phyloP scores from a whole-genome alignment of 2,113 vertebrate species.

The Gadus macrocephalus region DNA sequence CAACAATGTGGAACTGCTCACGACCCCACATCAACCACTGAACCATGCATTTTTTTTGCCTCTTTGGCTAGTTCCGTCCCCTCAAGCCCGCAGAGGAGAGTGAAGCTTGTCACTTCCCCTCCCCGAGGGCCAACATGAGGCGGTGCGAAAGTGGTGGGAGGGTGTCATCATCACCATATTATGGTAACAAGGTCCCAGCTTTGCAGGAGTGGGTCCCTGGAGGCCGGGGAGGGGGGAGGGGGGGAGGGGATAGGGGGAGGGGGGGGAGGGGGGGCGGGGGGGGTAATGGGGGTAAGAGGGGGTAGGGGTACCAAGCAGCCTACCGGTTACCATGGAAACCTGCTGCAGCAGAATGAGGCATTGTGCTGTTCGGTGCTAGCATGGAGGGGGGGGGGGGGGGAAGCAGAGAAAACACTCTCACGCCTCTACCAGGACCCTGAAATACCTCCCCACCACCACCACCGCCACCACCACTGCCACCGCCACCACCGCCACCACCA shows the following conservation, averaged over 20 bases:
- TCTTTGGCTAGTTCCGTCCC: too few species aligned
- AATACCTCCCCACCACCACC: conserved; percentile 27
- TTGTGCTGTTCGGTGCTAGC: conserved; percentile 33
- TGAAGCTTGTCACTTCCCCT: not conserved
- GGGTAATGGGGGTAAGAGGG: not conserved
- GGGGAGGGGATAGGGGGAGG: not conserved
- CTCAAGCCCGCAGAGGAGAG: too few species aligned
- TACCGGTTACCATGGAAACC: conserved; percentile 40
- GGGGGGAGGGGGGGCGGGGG: not conserved
- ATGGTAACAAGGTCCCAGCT: conserved; percentile 32
- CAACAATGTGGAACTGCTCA: too few species aligned
- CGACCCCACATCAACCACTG: too few species aligned
- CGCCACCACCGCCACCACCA: not conserved
- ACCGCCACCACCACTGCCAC: conserved; percentile 14
- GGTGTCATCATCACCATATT: conserved; percentile 33
- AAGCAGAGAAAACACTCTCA: conserved; percentile 49
- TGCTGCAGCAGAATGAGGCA: too few species aligned
- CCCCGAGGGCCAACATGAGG: conserved; percentile 2
- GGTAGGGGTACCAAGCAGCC: not conserved
- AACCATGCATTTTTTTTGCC: too few species aligned
- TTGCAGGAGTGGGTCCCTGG: conserved; percentile 3
- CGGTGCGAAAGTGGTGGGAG: not conserved
- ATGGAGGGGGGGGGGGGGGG: conserved; percentile 35
- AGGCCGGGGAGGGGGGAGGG: too few species aligned
- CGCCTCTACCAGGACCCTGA: conserved; percentile 45